Base-by-base conservation (phyloP, 2,888 invertebrate species). In the Microctonus hyperodae region DNA sequence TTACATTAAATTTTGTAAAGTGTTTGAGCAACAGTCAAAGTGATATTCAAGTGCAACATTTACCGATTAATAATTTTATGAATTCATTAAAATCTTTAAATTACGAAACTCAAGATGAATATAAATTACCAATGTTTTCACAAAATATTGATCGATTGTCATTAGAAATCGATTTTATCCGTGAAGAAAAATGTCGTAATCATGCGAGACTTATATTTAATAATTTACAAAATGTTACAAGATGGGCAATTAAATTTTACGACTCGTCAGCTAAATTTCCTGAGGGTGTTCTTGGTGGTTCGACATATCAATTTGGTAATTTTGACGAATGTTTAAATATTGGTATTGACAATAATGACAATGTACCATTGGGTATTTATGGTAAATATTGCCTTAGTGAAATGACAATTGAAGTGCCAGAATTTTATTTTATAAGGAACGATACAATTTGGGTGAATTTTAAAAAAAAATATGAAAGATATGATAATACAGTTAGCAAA, bases 211-310 rank as follows among this genome's bases (percentile, higher is more conserved):
- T 75, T 1, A 68, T 79, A 11, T 50, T 79, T 13, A 55, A 64
- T 1, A 73, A 73, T 1, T 56, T 78, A 7, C 72, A 65, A 13
- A 76, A 78, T 57, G 69, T 79, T 4, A 76, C 76, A 33, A 75
- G 70, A 6, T 81, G 79, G 79, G 77, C 79, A 1, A 73, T 78
- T 10, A 77, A 76, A 50, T 81, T 92, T 88, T 91, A 91, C 80
- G 92, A 92, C 76, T 88, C 92, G 3, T 90, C 90, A 35, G 90
- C 90, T 0, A 92, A 92, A 80, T 88, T 89, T 40, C 89, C 91
- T 0, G 87, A 87, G 73, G 92, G 92, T 13, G 83, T 92, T 13
- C 86, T 91, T 20, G 88, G 88, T 72, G 91, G 91, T 2, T 88
- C 90, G 11, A 86, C 88, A 0, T 91, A 89, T 83, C 91, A 92